These are phyloP conservation scores for Chamaetylas fuelleborni DNA, from an alignment of 2,113 vertebrate genomes.

Conservation along the genomic window DNA sequence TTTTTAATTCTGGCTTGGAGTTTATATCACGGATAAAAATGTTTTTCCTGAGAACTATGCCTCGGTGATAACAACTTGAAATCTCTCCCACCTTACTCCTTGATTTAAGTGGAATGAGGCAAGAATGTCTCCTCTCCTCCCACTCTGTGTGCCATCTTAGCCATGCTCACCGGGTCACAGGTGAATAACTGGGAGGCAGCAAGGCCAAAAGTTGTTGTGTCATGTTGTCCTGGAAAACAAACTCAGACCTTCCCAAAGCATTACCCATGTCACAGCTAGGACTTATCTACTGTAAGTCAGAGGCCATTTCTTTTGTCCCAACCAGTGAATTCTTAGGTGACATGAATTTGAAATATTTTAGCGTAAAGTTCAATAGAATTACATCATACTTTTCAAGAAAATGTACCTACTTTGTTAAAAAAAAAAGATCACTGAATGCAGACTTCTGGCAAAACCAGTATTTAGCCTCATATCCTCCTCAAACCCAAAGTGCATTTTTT, in stretches of 20 bases:
- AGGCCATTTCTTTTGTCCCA: neutral
- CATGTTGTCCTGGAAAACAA: neutral
- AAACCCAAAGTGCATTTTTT: neutral
- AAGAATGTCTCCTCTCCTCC: neutral
- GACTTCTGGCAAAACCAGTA: neutral
- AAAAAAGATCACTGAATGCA: neutral
- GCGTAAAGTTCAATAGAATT: neutral
- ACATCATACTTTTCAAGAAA: neutral
- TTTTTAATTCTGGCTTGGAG: constrained; percentile 41
- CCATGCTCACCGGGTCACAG: neutral
- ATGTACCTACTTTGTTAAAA: neutral
- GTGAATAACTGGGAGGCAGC: neutral
- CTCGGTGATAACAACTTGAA: constrained; percentile 24
- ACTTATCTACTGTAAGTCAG: neutral
- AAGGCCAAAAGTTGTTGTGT: neutral
- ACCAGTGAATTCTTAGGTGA: neutral
- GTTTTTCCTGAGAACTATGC: constrained; percentile 25
- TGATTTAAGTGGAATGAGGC: neutral
- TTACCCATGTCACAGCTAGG: neutral
- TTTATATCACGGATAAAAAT: constrained; percentile 38
- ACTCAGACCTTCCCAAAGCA: neutral
- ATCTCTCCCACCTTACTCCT: neutral
- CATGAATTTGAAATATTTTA: neutral
- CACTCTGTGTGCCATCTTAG: neutral
- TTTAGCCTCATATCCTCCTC: neutral